Evolutionary conservation across 2,888 invertebrate species (phyloP).

Genomic region (Drosophila robusta): DNA sequence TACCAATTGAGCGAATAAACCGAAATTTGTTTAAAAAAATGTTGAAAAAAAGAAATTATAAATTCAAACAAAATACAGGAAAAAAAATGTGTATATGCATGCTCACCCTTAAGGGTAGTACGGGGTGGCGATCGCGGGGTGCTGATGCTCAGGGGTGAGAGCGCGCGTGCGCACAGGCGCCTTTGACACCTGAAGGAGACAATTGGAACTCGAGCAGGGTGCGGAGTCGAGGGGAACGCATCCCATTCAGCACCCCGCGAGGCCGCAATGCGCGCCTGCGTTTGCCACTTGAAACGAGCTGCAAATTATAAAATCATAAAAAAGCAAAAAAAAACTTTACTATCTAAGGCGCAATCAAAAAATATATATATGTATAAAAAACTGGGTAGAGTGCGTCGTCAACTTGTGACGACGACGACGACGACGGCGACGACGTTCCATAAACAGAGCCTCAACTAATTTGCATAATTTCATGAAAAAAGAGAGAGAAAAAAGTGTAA

Average conservation of each 20-base stretch:
- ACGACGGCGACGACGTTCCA: conserved; percentile 36
- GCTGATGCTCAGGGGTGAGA: conserved; percentile 29
- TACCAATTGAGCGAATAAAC: conserved; percentile 62
- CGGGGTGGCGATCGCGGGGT: conserved; percentile 27
- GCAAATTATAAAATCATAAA: conserved; percentile 78
- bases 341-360: conserved; percentile 39
- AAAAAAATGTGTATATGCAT: conserved; percentile 36
- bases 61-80: conserved; percentile 54
- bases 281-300: conserved; percentile 62
- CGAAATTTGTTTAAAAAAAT: conserved; percentile 18
- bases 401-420: conserved; percentile 18
- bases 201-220: conserved; percentile 45
- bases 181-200: conserved; percentile 71
- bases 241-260: conserved; percentile 7
- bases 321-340: conserved; percentile 33
- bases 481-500: conserved; percentile 16
- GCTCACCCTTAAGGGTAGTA: conserved; percentile 4
- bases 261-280: conserved; percentile 3
- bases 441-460: conserved; percentile 67
- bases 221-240: conserved; percentile 6
- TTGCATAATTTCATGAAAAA: conserved; percentile 68
- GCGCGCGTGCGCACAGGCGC: conserved; percentile 68
- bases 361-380: conserved; percentile 34
- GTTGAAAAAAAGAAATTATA: conserved; percentile 53
- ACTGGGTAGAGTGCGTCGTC: conserved; percentile 57